Conservation (phyloP, 2,888 invertebrate genomes). For the Podabrus alpinus region DNA sequence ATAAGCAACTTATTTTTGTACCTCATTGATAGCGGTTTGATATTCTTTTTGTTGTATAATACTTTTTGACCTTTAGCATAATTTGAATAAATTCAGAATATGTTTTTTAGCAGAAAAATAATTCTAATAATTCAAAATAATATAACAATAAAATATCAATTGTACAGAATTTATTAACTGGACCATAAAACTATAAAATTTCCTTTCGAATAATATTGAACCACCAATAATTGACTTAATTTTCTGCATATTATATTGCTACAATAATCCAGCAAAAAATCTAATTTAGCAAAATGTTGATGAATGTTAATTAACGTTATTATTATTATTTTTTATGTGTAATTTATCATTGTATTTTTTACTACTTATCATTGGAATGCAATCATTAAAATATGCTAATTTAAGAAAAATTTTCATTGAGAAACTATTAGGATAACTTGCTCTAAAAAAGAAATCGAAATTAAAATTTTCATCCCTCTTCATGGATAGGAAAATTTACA, state of each 20-base stretch:
- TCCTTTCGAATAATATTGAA: too few relatives aligned
- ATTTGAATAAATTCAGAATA: background rate
- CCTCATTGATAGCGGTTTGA: background rate
- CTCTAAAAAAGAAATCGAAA: background rate
- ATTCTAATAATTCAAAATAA: background rate
- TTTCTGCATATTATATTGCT: too few relatives aligned
- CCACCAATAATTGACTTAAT: too few relatives aligned
- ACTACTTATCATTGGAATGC: too few relatives aligned
- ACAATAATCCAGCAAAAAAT: too few relatives aligned
- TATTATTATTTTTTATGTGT: too few relatives aligned
- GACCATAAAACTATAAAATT: too few relatives aligned
- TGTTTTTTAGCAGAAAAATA: background rate
- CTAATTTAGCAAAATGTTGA: too few relatives aligned
- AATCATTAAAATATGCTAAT: too few relatives aligned
- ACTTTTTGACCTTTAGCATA: background rate
- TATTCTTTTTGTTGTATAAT: background rate
- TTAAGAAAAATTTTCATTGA: background rate
- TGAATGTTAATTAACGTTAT: too few relatives aligned
- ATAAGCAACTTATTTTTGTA: background rate
- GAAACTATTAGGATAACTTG: background rate
- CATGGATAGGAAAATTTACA: background rate
- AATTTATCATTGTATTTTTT: too few relatives aligned
- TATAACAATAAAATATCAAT: background rate
- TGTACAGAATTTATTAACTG: too few relatives aligned
- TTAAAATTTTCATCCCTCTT: background rate